Conservation (phyloP, 2,113 vertebrate species). For the Neopipo cinnamomea region DNA sequence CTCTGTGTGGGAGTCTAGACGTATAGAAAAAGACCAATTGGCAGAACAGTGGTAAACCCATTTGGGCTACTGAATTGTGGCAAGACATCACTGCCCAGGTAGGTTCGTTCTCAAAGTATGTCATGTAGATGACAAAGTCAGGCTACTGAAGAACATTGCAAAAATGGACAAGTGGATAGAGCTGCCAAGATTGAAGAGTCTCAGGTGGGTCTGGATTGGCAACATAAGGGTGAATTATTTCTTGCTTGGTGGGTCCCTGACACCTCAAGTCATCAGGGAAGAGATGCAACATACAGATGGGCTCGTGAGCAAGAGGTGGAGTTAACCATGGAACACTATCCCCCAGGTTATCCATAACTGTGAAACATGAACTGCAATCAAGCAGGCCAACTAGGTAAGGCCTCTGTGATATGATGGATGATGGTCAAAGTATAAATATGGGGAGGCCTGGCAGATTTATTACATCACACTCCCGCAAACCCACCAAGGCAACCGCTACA, state of each 20-base stretch:
- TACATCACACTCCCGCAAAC: not conserved
- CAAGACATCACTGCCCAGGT: not conserved
- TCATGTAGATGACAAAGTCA: too few relatives aligned
- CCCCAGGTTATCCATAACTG: not conserved
- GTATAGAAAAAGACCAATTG: not conserved
- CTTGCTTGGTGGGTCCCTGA: fast-evolving
- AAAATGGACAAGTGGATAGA: too few relatives aligned
- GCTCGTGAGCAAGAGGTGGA: not conserved
- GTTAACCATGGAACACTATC: not conserved
- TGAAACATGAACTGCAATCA: not conserved
- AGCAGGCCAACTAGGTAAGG: not conserved
- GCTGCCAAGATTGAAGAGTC: not conserved
- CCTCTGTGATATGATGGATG: too few relatives aligned
- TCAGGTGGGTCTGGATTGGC: not conserved
- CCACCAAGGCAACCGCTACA: not conserved
- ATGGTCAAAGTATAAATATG: not conserved
- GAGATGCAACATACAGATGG: not conserved
- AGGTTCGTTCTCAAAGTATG: too few relatives aligned
- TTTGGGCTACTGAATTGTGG: not conserved
- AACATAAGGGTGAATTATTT: not conserved
- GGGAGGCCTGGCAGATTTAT: not conserved
- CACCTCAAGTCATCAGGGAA: not conserved
- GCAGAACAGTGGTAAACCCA: not conserved
- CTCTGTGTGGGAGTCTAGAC: not conserved
- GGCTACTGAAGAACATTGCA: too few relatives aligned